Conservation (phyloP, 2,888 invertebrate species). For the Coleophora flavipennella region DNA sequence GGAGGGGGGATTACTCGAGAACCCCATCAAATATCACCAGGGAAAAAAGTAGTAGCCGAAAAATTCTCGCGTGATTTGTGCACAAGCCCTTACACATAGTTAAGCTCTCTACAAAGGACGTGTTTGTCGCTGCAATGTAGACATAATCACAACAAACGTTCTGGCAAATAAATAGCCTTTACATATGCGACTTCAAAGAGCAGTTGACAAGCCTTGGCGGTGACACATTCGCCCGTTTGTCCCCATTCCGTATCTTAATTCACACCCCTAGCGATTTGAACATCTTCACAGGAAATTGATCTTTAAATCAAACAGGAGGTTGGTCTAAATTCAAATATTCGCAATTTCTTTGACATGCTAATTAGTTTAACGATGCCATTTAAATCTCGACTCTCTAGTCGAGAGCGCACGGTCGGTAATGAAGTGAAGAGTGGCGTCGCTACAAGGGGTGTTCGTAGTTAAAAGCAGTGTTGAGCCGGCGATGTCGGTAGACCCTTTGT, state of each 20-base stretch:
- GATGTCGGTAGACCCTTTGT: conserved; percentile 52
- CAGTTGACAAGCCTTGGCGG: conserved; percentile 18
- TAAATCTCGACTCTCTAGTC: conserved; percentile 22
- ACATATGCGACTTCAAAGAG: neutral
- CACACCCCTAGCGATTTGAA: conserved; percentile 51
- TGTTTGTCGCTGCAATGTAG: conserved; percentile 13
- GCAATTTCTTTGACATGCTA: conserved; percentile 43
- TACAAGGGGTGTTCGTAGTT: conserved; percentile 50
- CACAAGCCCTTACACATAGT: no score
- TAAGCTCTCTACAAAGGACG: conserved; percentile 12
- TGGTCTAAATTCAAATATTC: conserved; percentile 19
- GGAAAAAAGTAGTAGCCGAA: no score
- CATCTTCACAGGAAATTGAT: conserved; percentile 12
- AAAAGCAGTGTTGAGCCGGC: conserved; percentile 49
- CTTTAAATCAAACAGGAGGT: neutral
- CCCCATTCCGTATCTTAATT: conserved; percentile 63
- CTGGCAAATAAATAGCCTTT: no score
- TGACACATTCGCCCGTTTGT: conserved; percentile 53
- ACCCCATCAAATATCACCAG: no score
- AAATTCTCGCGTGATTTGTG: no score
- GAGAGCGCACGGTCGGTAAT: conserved; percentile 9
- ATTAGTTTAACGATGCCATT: conserved; percentile 25
- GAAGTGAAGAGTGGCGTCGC: conserved; percentile 5
- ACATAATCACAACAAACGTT: no score
- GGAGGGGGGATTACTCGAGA: no score